phyloP scores from a whole-genome alignment of 1,140 invertebrate genomes.

The Sycobia sp. region DNA sequence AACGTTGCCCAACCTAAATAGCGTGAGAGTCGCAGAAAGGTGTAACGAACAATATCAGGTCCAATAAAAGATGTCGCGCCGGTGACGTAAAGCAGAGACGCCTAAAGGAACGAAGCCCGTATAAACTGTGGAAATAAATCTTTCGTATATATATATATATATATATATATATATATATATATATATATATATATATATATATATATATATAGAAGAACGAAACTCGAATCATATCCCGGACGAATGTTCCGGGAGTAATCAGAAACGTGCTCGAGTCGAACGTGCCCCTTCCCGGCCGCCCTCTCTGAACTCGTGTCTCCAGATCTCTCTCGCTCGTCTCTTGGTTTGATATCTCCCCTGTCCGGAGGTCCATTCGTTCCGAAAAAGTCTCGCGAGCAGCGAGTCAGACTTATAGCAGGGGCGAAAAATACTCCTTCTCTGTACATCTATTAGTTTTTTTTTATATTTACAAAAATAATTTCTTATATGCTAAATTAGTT shows the following conservation, averaged over 20 bases:
- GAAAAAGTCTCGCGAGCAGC: constrained; percentile 1
- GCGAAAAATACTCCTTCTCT: too few species aligned
- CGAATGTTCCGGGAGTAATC: constrained; percentile 23
- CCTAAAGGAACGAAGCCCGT: not conserved
- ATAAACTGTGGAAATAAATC: constrained; percentile 23
- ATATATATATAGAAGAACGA: constrained; percentile 7
- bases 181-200: too few species aligned
- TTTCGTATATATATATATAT: too few species aligned
- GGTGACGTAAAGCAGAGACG: constrained; percentile 12
- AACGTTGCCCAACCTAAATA: too few species aligned
- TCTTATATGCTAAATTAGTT: too few species aligned
- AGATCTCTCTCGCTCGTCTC: constrained; percentile 17
- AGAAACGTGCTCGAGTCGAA: constrained; percentile 22
- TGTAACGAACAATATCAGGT: constrained; percentile 1
- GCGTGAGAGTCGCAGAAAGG: too few species aligned
- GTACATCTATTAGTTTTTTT: too few species aligned
- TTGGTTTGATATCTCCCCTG: constrained; percentile 14
- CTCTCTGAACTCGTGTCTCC: not conserved
- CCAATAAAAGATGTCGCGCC: constrained; percentile 9
- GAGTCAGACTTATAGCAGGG: too few species aligned
- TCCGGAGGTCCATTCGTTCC: not conserved
- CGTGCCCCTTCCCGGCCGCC: not conserved
- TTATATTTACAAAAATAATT: too few species aligned
- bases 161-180: too few species aligned
- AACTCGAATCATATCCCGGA: constrained; percentile 27